Percentiles rank a stretch among this genome's conserved stretches.
Evolutionary conservation across 2,797 vertebrate species (phyloP).

Genomic region (Phrynocephalus guinanensis): DNA sequence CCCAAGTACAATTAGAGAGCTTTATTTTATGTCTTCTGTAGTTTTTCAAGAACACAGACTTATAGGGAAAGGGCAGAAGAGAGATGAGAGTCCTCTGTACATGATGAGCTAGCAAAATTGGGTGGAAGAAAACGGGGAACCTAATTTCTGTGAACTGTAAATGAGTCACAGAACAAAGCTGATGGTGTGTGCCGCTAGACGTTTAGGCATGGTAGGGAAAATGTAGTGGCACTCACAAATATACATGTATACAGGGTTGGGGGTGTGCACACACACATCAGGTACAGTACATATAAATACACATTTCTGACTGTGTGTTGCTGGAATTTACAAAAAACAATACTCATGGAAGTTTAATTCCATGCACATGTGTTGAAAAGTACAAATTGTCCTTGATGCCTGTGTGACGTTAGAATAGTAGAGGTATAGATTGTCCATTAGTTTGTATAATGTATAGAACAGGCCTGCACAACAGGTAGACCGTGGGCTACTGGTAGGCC

Average conservation of each 20-base stretch:
- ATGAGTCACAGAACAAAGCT: not conserved
- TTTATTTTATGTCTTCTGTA: not conserved
- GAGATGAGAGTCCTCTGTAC: not conserved
- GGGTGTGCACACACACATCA: not conserved
- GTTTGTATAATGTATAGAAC: not conserved
- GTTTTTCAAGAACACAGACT: not conserved
- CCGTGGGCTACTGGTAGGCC: too few relatives aligned
- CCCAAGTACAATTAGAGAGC: too few relatives aligned
- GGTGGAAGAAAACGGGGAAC: not conserved
- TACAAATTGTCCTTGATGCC: not conserved
- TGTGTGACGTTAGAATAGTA: not conserved
- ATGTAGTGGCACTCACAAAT: not conserved
- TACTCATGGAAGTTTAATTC: not conserved
- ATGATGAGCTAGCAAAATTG: not conserved
- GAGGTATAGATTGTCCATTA: not conserved
- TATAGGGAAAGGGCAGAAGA: not conserved
- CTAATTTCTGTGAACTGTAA: not conserved
- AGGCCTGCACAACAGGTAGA: too few relatives aligned
- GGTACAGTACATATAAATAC: not conserved
- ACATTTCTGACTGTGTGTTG: not conserved
- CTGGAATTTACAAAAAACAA: not conserved
- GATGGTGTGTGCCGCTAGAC: not conserved
- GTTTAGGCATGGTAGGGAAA: not conserved
- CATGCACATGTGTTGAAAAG: not conserved
- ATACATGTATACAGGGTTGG: not conserved